These are phyloP conservation scores for Phaethornis superciliosus DNA, from an alignment of 2,113 vertebrate species.

Conservation along the genomic window DNA sequence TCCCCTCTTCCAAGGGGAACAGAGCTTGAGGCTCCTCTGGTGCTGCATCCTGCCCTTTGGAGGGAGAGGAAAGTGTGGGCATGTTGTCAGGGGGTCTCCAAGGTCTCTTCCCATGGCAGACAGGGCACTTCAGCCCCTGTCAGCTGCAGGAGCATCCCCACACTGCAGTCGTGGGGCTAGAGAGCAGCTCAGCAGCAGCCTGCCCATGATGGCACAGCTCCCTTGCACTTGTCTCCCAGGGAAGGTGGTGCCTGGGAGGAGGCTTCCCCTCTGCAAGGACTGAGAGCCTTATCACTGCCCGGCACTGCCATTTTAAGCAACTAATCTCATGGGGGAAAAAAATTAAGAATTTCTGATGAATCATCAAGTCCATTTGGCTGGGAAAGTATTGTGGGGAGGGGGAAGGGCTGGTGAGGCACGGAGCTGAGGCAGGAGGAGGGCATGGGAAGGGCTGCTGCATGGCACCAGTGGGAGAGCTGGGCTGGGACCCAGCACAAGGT, in stretches of 20 bases:
- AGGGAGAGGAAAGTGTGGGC: background rate
- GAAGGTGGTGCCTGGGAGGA: background rate
- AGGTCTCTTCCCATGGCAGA: background rate
- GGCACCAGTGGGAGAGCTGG: background rate
- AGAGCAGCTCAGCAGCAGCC: background rate
- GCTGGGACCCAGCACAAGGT: background rate
- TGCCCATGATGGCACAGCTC: background rate
- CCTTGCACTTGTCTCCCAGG: background rate
- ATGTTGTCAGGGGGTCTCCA: fast-evolving
- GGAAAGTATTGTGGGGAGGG: background rate
- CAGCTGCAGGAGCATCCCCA: background rate
- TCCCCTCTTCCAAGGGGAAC: background rate
- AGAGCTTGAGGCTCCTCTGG: background rate
- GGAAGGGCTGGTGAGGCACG: background rate
- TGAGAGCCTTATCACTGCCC: slow-evolving; percentile 15
- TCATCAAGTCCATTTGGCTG: slow-evolving; percentile 30
- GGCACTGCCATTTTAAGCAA: slow-evolving; percentile 57
- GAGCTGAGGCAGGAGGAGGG: background rate
- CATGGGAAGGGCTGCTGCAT: background rate
- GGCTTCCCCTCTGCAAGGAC: background rate
- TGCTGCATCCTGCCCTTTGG: background rate
- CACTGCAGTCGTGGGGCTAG: fast-evolving
- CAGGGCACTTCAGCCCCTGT: background rate
- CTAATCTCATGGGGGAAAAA: slow-evolving; percentile 30
- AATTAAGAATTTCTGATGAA: slow-evolving; percentile 68